These are phyloP conservation scores for Corythornis vintsioides DNA, from an alignment of 2,113 vertebrate species.

Conservation along the genomic window DNA sequence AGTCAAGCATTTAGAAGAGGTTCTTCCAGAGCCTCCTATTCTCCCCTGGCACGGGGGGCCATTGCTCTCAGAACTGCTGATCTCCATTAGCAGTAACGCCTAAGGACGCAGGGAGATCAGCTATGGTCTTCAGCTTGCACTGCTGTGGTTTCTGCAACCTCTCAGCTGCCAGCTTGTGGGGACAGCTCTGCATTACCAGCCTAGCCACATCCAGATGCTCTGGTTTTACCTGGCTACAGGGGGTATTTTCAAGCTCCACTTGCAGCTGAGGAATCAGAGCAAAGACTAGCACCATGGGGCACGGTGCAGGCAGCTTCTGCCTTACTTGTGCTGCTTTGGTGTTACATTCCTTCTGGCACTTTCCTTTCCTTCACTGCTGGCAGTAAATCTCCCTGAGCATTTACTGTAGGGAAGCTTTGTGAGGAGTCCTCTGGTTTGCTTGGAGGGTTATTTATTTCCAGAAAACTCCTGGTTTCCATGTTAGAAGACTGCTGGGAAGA, in stretches of 20 bases:
- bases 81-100: neutral
- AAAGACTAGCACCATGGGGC: neutral
- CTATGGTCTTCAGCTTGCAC: neutral
- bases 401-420: neutral
- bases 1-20: neutral
- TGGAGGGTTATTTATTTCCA: neutral
- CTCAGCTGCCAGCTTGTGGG: accelerated
- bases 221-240: neutral
- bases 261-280: neutral
- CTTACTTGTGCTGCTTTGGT: neutral
- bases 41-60: neutral
- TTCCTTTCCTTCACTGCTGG: neutral
- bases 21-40: neutral
- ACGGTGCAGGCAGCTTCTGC: neutral
- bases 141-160: neutral
- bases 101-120: neutral
- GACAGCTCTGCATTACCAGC: neutral
- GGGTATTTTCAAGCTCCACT: neutral
- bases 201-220: neutral
- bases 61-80: neutral
- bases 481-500: neutral
- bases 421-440: neutral
- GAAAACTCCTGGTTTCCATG: neutral
- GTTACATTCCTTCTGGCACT: neutral
- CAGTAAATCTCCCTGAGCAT: neutral